Evolutionary conservation across 2,888 invertebrate genomes (phyloP).

Genomic region (Lepidocyrtoides sp.): DNA sequence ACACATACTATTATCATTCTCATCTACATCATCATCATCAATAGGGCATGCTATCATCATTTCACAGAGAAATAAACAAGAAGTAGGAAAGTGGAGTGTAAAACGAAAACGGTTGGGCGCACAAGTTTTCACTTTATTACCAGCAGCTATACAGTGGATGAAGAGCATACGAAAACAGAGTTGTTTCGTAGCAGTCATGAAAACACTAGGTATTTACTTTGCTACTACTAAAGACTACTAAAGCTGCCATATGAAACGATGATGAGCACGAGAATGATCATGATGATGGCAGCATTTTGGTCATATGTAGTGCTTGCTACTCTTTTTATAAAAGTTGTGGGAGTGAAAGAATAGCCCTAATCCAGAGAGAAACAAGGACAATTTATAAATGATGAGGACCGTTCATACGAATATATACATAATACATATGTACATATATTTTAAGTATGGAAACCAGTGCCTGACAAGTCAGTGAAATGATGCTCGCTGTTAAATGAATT

Average conservation of each 20-base stretch:
- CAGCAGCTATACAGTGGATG: not conserved
- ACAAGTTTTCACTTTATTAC: not conserved
- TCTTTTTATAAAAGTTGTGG: constrained; percentile 27
- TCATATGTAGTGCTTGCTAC: constrained; percentile 31
- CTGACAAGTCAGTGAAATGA: too few relatives aligned
- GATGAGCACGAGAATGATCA: too few relatives aligned
- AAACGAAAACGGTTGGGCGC: constrained; percentile 32
- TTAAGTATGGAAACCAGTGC: too few relatives aligned
- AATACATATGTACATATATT: too few relatives aligned
- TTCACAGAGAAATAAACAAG: constrained; percentile 47
- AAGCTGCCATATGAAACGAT: not conserved
- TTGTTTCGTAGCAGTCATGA: not conserved
- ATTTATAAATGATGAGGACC: constrained; percentile 47
- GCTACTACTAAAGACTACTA: too few relatives aligned
- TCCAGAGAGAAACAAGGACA: constrained; percentile 69
- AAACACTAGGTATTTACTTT: too few relatives aligned
- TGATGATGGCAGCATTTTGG: not conserved
- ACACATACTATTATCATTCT: not conserved
- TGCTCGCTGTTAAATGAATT: too few relatives aligned
- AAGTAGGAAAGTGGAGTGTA: constrained; percentile 22
- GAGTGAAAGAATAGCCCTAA: constrained; percentile 44
- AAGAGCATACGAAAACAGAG: not conserved
- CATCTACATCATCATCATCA: not conserved
- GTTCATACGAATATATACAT: constrained; percentile 5
- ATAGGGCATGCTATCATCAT: constrained; percentile 21